Evolutionary conservation across 2,797 vertebrate species (phyloP), one percentile per base, ranked within the genome.

Genomic region (Sarcoramphus papa): DNA sequence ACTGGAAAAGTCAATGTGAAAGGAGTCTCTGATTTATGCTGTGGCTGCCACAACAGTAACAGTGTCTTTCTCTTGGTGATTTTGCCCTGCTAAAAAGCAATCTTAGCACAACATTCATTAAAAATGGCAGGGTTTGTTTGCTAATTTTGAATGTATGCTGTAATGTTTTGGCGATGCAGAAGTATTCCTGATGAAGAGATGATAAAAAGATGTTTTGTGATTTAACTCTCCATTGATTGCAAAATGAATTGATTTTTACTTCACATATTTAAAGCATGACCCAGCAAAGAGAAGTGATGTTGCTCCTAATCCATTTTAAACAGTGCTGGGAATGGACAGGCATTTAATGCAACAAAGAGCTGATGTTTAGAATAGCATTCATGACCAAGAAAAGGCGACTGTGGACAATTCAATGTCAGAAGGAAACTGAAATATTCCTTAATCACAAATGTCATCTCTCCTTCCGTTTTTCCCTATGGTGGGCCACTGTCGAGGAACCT

Each of bases 41-140:
- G 27, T 64, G 59, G 18, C 70, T 90, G n/a, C 76, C 24, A 8
- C 80, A 95, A 74, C 57, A 86, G 47, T 72, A 75, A 47, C 22
- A 45, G 12, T 78, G 69, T 68, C 78, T 94, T 92, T 82, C 12
- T 92, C 57, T 80, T 67, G 41, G 48, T 74, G 57, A 75, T 92
- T 94, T 91, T 90, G 35, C 63, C 67, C 47, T 90, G 68, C 92
- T 96, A 85, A 95, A 89, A 94, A 90, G 86, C n/a, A 67, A 23
- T 62, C 23, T 82, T 77, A 93, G 70, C 51, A 56, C 57, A 92
- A 27, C 20, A 22, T 88, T 93, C 41, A 80, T 69, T 95, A 70
- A 59, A 95, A 86, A 67, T 85, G 76, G 63, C 76, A 91, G 82
- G 21, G 45, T 87, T 88, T 85, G 37, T 77, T 82, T 90, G 65